phyloP scores from a whole-genome alignment of 30 jellyfish, hydroid and myxozoan genomes.

The Catostylus mosaicus region DNA sequence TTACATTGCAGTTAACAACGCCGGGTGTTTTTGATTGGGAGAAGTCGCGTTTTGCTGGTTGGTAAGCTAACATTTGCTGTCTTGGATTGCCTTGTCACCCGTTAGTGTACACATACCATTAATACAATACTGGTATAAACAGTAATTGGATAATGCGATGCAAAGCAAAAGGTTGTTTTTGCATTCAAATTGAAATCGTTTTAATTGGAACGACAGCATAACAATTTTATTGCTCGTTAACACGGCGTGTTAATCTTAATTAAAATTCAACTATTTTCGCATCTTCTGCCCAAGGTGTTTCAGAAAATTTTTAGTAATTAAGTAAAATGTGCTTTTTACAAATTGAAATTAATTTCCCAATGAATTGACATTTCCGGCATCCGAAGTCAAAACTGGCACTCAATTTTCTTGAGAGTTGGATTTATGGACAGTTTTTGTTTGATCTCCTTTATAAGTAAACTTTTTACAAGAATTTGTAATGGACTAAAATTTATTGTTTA shows the following conservation, averaged over 20 bases:
- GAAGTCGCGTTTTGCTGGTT: slow-evolving; percentile 43
- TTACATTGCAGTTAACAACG: slow-evolving; percentile 6
- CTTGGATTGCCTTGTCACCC: slow-evolving; percentile 47
- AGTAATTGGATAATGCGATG: slow-evolving; percentile 8
- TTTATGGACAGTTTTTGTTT: too few relatives aligned
- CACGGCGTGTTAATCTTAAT: neutral
- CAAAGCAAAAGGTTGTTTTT: neutral
- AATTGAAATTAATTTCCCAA: too few relatives aligned
- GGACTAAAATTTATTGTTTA: too few relatives aligned
- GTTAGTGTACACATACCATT: slow-evolving; percentile 22
- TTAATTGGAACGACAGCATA: neutral
- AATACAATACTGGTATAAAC: slow-evolving; percentile 35
- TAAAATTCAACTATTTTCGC: neutral
- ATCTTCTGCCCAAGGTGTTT: too few relatives aligned
- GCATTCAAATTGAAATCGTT: neutral
- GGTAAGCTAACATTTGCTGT: slow-evolving; percentile 40
- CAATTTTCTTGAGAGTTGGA: too few relatives aligned
- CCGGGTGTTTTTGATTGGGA: slow-evolving; percentile 16
- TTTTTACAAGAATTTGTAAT: too few relatives aligned
- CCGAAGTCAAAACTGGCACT: too few relatives aligned
- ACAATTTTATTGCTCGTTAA: neutral
- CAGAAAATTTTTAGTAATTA: neutral
- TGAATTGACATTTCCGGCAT: too few relatives aligned
- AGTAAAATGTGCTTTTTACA: neutral
- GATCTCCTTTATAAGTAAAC: too few relatives aligned